Percentiles rank a stretch among this genome's conserved stretches.
Evolutionary conservation across 2,113 vertebrate species (phyloP).

Genomic region (Petrocephalus microphthalmus): DNA sequence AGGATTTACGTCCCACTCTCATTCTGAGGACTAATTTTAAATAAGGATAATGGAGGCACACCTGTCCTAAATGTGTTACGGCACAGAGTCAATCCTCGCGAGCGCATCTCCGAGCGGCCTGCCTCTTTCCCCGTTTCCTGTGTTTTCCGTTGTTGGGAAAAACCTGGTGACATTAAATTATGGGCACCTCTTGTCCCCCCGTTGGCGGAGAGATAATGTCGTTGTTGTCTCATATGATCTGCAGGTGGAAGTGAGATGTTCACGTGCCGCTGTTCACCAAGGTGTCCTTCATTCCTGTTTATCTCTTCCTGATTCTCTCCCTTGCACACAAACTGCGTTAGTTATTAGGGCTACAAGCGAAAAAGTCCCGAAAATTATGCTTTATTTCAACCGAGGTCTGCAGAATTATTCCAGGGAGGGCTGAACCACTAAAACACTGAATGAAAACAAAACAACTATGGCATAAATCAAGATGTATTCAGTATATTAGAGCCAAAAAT

Average conservation of each 20-base stretch:
- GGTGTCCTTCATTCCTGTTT: not conserved
- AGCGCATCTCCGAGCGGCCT: not conserved
- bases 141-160: not conserved
- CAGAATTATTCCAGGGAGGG: not conserved
- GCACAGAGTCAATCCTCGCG: slow-evolving; percentile 8
- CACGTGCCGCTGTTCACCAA: not conserved
- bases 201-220: not conserved
- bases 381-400: not conserved
- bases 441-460: not conserved
- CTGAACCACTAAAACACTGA: not conserved
- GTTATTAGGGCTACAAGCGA: not conserved
- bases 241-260: not conserved
- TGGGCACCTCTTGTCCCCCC: not conserved
- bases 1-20: not conserved
- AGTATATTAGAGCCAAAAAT: not conserved
- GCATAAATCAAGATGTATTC: not conserved
- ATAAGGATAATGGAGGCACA: slow-evolving; percentile 10
- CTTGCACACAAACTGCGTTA: not conserved
- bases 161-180: slow-evolving; percentile 13
- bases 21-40: slow-evolving; percentile 5
- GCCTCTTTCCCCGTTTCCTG: not conserved
- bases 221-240: not conserved
- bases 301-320: not conserved
- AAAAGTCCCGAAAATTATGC: not conserved
- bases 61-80: not conserved